Base-by-base conservation (phyloP, 2,888 invertebrate species). In the Amphipyra tragopoginis region DNA sequence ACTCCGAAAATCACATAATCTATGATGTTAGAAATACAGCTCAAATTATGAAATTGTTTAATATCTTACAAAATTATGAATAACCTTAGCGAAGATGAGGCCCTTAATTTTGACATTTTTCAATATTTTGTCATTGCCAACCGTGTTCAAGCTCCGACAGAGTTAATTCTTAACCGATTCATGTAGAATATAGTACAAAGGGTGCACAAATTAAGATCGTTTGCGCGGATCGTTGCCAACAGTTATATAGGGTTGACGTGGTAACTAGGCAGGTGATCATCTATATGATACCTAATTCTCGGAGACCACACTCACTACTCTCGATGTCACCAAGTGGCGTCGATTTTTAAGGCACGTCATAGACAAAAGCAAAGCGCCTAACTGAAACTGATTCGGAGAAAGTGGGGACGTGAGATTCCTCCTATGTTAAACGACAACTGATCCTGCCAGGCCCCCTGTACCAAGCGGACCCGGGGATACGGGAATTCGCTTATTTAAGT, bases 121-220 rank as follows among this genome's bases (percentile, higher is more conserved):
- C n/a, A 51, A 34, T 44, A 15, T 49, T 40, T 47, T 54, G 14
- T 42, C 13, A 49, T 48, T 56, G 44, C 38, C 54, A 60, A 60
- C 49, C 59, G 54, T 69, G 49, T 67, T 69, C 63, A 66, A 75
- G 51, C 59, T 66, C 56, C 56, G 42, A 40, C 44, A 47, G 48
- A 64, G 63, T 53, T 53, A 51, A 5, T 59, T 60, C 53, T 9
- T 36, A 60, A 63, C 44, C 38, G 59, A 63, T 67, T 58, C 58
- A 62, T 64, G 59, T 50, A 51, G 61, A 70, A 75, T 38, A 66
- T 71, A 57, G 53, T 50, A 52, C 48, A 71, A 64, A 65, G 72
- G 68, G 68, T 65, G 68, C 39, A 33, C 13, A 9, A 3, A 13
- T 13, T n/a, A 3, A 39, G 13, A 13, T 39, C 4, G 39, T 15